These are phyloP conservation scores for Ctenicera cuprea DNA, from an alignment of 2,888 invertebrate species.

Conservation along the genomic window DNA sequence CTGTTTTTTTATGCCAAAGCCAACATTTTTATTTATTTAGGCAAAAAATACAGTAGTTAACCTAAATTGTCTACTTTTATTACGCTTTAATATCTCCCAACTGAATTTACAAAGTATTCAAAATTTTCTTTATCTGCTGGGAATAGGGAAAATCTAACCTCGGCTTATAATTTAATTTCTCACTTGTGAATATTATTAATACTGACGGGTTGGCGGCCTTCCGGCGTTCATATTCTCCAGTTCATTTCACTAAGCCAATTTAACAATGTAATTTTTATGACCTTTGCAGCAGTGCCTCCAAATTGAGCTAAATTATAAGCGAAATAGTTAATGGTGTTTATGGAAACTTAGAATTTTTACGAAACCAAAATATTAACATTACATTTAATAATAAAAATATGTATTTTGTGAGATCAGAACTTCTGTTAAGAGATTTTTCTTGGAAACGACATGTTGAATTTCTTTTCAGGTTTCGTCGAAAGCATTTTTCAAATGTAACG, in stretches of 20 bases:
- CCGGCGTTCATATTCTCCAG: conserved; percentile 34
- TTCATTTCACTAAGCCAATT: conserved; percentile 33
- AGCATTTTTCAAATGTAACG: conserved; percentile 20
- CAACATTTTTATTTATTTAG: too few relatives aligned
- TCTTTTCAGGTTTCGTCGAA: background rate
- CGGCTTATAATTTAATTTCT: conserved; percentile 37
- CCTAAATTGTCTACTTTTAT: conserved; percentile 1
- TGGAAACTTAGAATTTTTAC: too few relatives aligned
- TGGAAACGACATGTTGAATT: conserved; percentile 20
- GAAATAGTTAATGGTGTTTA: too few relatives aligned
- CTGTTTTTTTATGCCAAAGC: too few relatives aligned
- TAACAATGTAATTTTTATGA: conserved; percentile 35
- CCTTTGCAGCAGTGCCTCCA: conserved; percentile 12
- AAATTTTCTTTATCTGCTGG: conserved; percentile 10
- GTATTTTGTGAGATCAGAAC: too few relatives aligned
- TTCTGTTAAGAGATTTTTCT: background rate
- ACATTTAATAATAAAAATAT: too few relatives aligned
- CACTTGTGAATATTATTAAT: conserved; percentile 41
- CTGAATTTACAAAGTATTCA: background rate
- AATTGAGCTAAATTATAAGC: background rate
- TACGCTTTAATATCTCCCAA: conserved; percentile 18
- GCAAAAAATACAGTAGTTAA: too few relatives aligned
- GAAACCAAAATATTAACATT: too few relatives aligned
- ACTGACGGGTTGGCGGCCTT: conserved; percentile 34
- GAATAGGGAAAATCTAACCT: conserved; percentile 24